A percentile compares a stretch with the other conserved stretches of the same genome.
Conservation (phyloP, 92 coral and sea anemone genomes). For the Porites lobata region DNA sequence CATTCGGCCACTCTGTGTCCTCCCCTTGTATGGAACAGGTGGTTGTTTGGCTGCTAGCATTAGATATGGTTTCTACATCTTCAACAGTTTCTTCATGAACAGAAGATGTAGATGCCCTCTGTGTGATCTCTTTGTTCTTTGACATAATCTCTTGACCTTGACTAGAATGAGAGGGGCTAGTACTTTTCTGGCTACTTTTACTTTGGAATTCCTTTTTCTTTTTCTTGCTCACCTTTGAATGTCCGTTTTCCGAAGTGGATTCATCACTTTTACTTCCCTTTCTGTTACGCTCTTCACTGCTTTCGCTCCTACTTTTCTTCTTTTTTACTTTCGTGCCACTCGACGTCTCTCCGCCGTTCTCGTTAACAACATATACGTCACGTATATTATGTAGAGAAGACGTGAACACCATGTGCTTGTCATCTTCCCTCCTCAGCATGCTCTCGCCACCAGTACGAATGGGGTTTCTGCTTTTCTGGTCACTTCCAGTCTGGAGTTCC, state of each 20-base stretch:
- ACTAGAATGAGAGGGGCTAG: neutral
- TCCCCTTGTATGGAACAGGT: neutral
- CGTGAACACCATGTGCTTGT: no score
- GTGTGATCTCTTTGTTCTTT: neutral
- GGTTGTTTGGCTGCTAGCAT: neutral
- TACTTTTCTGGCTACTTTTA: no score
- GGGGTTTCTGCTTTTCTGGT: no score
- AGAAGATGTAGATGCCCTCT: neutral
- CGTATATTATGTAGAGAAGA: no score
- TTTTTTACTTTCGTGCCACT: no score
- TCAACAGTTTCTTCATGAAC: neutral
- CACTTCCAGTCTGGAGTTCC: no score
- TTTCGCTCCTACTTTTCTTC: no score
- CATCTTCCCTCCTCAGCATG: no score
- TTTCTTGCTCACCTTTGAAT: neutral
- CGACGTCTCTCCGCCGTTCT: no score
- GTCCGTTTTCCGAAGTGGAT: neutral
- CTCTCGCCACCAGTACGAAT: no score
- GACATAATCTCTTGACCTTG: neutral
- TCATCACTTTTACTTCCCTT: neutral
- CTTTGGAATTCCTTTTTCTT: neutral
- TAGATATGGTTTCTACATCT: neutral
- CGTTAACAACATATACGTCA: no score
- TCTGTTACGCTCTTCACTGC: no score
- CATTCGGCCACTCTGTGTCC: neutral